Percentiles rank a stretch among this genome's conserved stretches.
Evolutionary conservation across 2,797 vertebrate genomes (phyloP).

Genomic region (Xyrichtys novacula): DNA sequence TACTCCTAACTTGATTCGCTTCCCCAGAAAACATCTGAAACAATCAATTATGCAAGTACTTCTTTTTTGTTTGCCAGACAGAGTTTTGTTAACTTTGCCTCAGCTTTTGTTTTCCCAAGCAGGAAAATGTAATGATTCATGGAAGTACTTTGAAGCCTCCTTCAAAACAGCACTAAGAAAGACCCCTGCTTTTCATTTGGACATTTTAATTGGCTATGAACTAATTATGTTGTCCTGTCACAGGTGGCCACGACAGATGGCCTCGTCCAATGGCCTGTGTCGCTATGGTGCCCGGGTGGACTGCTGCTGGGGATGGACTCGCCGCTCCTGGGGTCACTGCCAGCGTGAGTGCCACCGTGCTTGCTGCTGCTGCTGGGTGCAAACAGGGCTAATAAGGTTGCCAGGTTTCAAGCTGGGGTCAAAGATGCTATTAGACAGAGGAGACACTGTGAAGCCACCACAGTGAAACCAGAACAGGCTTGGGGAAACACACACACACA

Average conservation of each 20-base stretch:
- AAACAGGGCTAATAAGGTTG: slow-evolving; percentile 70
- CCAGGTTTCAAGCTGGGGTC: slow-evolving; percentile 67
- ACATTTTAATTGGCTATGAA: slow-evolving; percentile 61
- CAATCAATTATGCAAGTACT: neutral
- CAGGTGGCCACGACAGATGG: slow-evolving; percentile 96
- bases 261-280: slow-evolving; percentile 91
- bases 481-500: slow-evolving; percentile 15
- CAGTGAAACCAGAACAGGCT: slow-evolving; percentile 4
- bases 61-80: neutral
- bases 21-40: neutral
- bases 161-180: slow-evolving; percentile 39
- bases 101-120: neutral
- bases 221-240: slow-evolving; percentile 70
- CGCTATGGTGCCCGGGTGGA: slow-evolving; percentile 93
- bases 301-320: slow-evolving; percentile 99
- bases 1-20: no score
- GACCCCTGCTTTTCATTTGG: slow-evolving; percentile 46
- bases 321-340: slow-evolving; percentile 94
- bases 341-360: slow-evolving; percentile 92
- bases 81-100: neutral
- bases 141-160: slow-evolving; percentile 19
- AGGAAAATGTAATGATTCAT: slow-evolving; percentile 8
- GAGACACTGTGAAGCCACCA: slow-evolving; percentile 9
- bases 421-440: slow-evolving; percentile 54
- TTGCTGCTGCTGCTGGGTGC: slow-evolving; percentile 66